Conservation (phyloP, 2,113 vertebrate species). For the Hippopotamus amphibius region DNA sequence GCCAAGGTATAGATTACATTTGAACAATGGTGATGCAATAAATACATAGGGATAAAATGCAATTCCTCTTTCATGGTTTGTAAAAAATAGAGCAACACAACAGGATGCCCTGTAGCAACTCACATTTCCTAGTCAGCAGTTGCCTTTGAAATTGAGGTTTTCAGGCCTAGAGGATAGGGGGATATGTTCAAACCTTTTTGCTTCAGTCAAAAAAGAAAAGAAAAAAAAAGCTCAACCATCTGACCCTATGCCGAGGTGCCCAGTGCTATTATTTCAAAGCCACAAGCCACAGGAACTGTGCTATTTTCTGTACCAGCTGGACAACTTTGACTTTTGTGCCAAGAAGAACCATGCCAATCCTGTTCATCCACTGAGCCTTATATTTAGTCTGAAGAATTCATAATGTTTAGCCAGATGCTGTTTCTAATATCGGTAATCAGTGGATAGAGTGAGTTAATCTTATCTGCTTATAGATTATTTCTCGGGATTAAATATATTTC, state of each 20-base stretch:
- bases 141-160: conserved; percentile 54
- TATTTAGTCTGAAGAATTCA: conserved; percentile 50
- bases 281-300: conserved; percentile 25
- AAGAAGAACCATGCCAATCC: conserved; percentile 2
- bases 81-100: neutral
- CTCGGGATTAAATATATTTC: conserved; percentile 34
- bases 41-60: conserved; percentile 7
- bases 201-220: neutral
- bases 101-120: conserved; percentile 10
- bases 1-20: conserved; percentile 49
- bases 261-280: conserved; percentile 50
- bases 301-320: conserved; percentile 50
- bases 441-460: conserved; percentile 41
- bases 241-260: neutral
- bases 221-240: neutral
- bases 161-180: neutral
- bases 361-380: neutral
- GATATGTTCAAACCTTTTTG: neutral
- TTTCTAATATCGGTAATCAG: conserved; percentile 58
- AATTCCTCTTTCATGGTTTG: conserved; percentile 47
- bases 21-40: conserved; percentile 53
- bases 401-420: conserved; percentile 48
- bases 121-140: conserved; percentile 37
- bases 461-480: conserved; percentile 9
- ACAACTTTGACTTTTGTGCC: conserved; percentile 48